A percentile compares a stretch with the other conserved stretches of the same genome.
phyloP scores from a whole-genome alignment of 2,888 invertebrate species.

The Drosophila bunnanda region DNA sequence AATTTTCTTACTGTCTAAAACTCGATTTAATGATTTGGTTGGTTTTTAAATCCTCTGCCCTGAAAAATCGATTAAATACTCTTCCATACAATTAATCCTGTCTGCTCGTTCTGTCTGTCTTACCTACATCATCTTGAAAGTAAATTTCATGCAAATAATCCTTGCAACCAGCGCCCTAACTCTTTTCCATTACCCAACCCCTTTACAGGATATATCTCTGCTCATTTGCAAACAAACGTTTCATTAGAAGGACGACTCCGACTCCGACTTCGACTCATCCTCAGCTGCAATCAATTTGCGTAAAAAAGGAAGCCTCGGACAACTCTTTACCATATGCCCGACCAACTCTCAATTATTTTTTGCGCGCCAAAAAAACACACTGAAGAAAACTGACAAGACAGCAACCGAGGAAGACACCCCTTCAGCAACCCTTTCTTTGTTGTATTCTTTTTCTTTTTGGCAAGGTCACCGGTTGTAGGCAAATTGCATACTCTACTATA shows the following conservation, averaged over 20 bases:
- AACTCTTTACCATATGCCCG: conserved; percentile 73
- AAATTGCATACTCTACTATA: conserved; percentile 57
- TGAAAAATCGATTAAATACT: conserved; percentile 30
- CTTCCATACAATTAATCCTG: conserved; percentile 34
- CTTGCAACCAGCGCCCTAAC: conserved; percentile 14
- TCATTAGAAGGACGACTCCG: conserved; percentile 37
- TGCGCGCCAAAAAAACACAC: conserved; percentile 76
- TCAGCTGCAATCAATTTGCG: conserved; percentile 47
- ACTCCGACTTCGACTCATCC: conserved; percentile 31
- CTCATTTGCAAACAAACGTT: conserved; percentile 49
- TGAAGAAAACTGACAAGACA: conserved; percentile 57
- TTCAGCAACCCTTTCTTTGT: conserved; percentile 35
- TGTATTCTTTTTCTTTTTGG: conserved; percentile 31
- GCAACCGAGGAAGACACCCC: conserved; percentile 59
- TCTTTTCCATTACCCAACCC: conserved; percentile 9
- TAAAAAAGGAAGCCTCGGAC: conserved; percentile 57
- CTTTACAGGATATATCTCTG: conserved; percentile 11
- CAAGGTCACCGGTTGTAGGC: conserved; percentile 67
- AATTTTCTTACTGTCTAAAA: background rate
- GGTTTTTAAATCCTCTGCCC: background rate
- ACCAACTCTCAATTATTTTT: conserved; percentile 44
- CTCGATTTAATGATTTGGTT: background rate
- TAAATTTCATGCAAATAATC: conserved; percentile 46
- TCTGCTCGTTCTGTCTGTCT: conserved; percentile 7
- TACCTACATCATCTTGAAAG: conserved; percentile 37